Evolutionary conservation across 2,113 vertebrate species (phyloP).

Genomic region (Sinocyclocheilus anshuiensis): DNA sequence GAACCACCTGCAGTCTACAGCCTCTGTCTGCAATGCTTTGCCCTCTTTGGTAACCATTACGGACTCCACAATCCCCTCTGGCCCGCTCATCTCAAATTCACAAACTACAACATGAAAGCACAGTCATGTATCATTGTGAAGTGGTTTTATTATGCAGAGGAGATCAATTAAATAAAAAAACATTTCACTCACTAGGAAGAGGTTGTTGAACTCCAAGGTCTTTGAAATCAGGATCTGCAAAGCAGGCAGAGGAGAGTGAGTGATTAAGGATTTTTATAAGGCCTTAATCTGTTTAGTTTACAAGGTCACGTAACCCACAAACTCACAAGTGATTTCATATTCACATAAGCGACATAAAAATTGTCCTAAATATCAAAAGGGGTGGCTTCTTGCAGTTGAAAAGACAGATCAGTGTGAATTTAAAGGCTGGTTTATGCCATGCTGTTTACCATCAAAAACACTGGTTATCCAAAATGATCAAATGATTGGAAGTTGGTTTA

Average conservation of each 20-base stretch:
- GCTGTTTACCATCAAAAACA: background rate
- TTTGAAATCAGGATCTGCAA: conserved; percentile 96
- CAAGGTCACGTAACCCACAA: background rate
- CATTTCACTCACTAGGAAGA: too few relatives aligned
- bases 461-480: background rate
- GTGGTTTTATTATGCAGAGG: background rate
- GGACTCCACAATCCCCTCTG: conserved; percentile 93
- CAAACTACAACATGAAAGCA: conserved; percentile 76
- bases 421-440: background rate
- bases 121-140: background rate
- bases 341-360: background rate
- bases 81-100: conserved; percentile 94
- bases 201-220: conserved; percentile 68
- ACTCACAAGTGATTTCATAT: background rate
- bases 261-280: background rate
- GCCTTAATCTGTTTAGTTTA: background rate
- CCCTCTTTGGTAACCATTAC: conserved; percentile 84
- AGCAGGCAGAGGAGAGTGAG: conserved; percentile 45
- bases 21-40: conserved; percentile 84
- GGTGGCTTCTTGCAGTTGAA: background rate
- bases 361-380: background rate
- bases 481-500: background rate
- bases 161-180: too few relatives aligned
- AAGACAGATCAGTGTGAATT: background rate
- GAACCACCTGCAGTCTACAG: conserved; percentile 97